Percentiles rank a stretch among this genome's conserved stretches.
phyloP scores from a whole-genome alignment of 2,113 vertebrate genomes.

The Eptatretus burgeri region DNA sequence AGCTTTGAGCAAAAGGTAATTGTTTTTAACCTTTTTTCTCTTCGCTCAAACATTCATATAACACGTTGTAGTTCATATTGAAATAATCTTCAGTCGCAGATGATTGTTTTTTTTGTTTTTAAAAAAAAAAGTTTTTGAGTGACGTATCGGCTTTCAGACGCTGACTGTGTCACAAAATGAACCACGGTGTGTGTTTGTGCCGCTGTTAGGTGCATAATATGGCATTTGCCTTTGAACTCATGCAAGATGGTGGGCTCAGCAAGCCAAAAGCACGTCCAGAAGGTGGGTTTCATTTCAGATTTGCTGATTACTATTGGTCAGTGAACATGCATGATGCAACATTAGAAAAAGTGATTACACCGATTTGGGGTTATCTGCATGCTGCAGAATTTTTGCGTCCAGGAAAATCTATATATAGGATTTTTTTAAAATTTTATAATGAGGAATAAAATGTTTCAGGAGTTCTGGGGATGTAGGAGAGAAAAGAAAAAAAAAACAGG shows the following conservation, averaged over 20 bases:
- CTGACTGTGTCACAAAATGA: too few relatives aligned
- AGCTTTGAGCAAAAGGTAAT: constrained; percentile 91
- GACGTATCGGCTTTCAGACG: too few relatives aligned
- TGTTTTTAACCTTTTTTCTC: neutral
- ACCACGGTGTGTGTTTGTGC: too few relatives aligned
- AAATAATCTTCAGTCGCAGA: too few relatives aligned
- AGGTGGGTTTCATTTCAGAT: constrained; percentile 24
- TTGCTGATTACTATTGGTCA: constrained; percentile 14
- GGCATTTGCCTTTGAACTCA: constrained; percentile 76
- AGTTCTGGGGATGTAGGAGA: too few relatives aligned
- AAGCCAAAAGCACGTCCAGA: constrained; percentile 75
- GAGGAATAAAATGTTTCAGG: neutral
- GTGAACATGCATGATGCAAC: constrained; percentile 16
- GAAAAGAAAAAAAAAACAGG: too few relatives aligned
- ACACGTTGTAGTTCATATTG: too few relatives aligned
- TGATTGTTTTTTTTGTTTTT: too few relatives aligned
- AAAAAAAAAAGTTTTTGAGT: too few relatives aligned
- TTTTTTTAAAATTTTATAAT: constrained; percentile 23
- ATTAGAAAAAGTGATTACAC: constrained; percentile 18
- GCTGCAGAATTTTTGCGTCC: constrained; percentile 22
- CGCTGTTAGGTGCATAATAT: constrained; percentile 79
- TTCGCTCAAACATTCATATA: too few relatives aligned
- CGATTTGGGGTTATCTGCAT: constrained; percentile 20
- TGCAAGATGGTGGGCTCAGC: constrained; percentile 83
- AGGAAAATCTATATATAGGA: constrained; percentile 24